Evolutionary conservation across 2,113 vertebrate genomes (phyloP), one percentile per base, ranked within the genome.

Genomic region (Puffinus mauretanicus): DNA sequence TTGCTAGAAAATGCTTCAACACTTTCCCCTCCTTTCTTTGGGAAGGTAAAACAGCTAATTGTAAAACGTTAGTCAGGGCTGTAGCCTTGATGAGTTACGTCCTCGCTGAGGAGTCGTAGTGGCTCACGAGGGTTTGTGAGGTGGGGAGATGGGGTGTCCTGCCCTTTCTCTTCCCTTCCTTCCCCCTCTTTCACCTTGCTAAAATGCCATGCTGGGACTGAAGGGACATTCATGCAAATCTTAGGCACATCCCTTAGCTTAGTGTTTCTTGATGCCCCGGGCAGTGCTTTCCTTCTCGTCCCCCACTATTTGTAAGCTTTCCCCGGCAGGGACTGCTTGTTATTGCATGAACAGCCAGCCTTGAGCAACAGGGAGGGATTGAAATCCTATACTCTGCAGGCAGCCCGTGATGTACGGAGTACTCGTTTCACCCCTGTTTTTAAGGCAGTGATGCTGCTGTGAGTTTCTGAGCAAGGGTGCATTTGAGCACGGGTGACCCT

Each of bases 371-470:
- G 21, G 73, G 62, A 90, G 42, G 14, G 58, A 77, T 24, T 26
- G 34, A 65, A 92, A 44, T 8, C 62, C 77, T 52, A 3, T 8
- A 5, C 66, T 65, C 66, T 49, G 78, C 60, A 62, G 89, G 52
- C 52, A 91, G 58, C 61, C n/a, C 10, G 0, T 0, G 1, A 25
- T 32, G 62, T 40, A 40, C 40, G 13, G 61, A 34, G 49, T 4
- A 38, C 66, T 80, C 7, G 0, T 90, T 95, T 91, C 78, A 47
- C 54, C 42, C 25, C 3, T 34, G 32, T 9, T 61, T 93, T 87
- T 73, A 67, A 80, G 51, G 42, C 36, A 75, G 2, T 21, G 83
- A 2, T 82, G 36, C 19, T 86, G 66, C 85, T 66, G 66, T 70
- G 58, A 62, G 34, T 44, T 58, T 95, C 79, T 69, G 84, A 88